A percentile compares a stretch with the other conserved stretches of the same genome.
Conservation (phyloP, 2,113 vertebrate species). For the Indri indri region DNA sequence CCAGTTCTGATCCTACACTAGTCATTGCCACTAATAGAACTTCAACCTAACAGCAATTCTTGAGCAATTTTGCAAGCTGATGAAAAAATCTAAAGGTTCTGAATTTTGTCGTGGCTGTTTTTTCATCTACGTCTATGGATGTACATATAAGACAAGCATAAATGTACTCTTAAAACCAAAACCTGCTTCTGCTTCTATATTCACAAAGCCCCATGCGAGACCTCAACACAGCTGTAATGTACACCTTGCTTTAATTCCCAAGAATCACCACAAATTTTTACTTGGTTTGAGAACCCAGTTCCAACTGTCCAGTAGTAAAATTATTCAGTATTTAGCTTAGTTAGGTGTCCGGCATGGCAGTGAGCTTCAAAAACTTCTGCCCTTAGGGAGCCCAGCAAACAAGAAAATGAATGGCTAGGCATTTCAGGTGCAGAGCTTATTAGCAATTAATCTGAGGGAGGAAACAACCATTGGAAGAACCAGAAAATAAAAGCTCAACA, state of each 20-base stretch:
- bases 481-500: slow-evolving; percentile 20
- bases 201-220: not conserved
- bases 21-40: slow-evolving; percentile 44
- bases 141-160: not conserved
- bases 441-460: slow-evolving; percentile 63
- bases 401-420: slow-evolving; percentile 63
- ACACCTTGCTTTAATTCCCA: slow-evolving; percentile 38
- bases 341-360: slow-evolving; percentile 15
- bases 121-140: slow-evolving; percentile 15
- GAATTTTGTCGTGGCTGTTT: slow-evolving; percentile 57
- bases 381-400: slow-evolving; percentile 49
- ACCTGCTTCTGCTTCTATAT: slow-evolving; percentile 35
- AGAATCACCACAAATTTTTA: slow-evolving; percentile 55
- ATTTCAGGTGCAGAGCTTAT: slow-evolving; percentile 73
- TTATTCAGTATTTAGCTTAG: slow-evolving; percentile 34
- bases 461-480: slow-evolving; percentile 34
- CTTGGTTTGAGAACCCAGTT: slow-evolving; percentile 38
- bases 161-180: slow-evolving; percentile 35
- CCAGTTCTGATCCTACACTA: slow-evolving; percentile 17
- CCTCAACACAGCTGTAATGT: slow-evolving; percentile 32
- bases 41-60: slow-evolving; percentile 52
- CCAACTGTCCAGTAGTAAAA: slow-evolving; percentile 13
- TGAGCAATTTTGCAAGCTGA: slow-evolving; percentile 47
- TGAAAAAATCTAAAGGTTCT: slow-evolving; percentile 44
- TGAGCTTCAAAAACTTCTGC: slow-evolving; percentile 53